Evolutionary conservation across 2,888 invertebrate species (phyloP).

Genomic region (Argyresthia goedartella): DNA sequence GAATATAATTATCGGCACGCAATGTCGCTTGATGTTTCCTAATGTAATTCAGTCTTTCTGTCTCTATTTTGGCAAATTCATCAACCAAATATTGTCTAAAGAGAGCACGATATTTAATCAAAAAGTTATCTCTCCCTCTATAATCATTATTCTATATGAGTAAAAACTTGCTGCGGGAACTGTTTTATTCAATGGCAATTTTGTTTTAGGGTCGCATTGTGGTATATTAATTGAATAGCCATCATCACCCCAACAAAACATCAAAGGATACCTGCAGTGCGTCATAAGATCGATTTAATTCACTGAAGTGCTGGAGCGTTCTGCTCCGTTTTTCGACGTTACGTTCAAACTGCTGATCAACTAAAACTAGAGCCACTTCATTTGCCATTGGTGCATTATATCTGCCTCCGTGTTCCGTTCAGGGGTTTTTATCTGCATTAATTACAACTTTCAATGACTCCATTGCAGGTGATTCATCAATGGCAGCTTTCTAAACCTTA

Average conservation of each 20-base stretch:
- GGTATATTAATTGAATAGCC: slow-evolving; percentile 7
- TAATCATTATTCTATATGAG: slow-evolving; percentile 14
- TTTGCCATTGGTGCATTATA: slow-evolving; percentile 17
- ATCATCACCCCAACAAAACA: slow-evolving; percentile 18
- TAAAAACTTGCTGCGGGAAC: no score
- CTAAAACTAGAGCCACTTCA: slow-evolving; percentile 19
- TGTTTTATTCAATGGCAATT: slow-evolving; percentile 8
- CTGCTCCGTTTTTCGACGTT: slow-evolving; percentile 16
- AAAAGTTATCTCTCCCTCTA: slow-evolving; percentile 9
- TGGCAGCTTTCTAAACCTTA: slow-evolving; percentile 16
- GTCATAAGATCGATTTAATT: slow-evolving; percentile 20
- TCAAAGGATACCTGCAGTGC: slow-evolving; percentile 19
- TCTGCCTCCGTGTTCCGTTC: slow-evolving; percentile 17
- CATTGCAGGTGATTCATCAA: slow-evolving; percentile 16
- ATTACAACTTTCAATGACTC: slow-evolving; percentile 16
- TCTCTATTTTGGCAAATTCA: slow-evolving; percentile 24
- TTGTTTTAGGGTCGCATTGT: slow-evolving; percentile 1
- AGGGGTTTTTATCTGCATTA: slow-evolving; percentile 16
- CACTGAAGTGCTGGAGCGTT: slow-evolving; percentile 16
- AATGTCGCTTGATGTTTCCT: slow-evolving; percentile 23
- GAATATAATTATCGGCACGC: slow-evolving; percentile 19
- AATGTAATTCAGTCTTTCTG: slow-evolving; percentile 23
- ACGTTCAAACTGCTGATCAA: slow-evolving; percentile 18
- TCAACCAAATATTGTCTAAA: slow-evolving; percentile 23
- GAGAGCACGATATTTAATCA: slow-evolving; percentile 15